Percentiles rank a stretch among this genome's conserved stretches.
Conservation (phyloP, 2,113 vertebrate genomes). For the Sylvilagus bachmani region DNA sequence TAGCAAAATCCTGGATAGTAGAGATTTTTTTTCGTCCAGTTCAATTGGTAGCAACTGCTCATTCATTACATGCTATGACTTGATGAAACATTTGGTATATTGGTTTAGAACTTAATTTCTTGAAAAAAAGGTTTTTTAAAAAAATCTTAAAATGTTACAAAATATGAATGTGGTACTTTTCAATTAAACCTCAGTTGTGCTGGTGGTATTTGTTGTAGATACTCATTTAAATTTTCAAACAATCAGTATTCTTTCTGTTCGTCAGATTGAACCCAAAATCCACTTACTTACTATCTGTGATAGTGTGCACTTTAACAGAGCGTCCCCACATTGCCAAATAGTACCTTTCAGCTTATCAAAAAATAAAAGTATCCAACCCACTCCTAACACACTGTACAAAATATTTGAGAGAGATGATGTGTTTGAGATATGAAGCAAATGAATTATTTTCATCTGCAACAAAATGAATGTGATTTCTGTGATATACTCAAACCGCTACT, state of each 20-base stretch:
- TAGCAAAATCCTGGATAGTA: background rate
- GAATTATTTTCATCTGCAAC: constrained; percentile 19
- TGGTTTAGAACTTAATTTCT: background rate
- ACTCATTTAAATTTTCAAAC: background rate
- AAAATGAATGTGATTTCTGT: constrained; percentile 47
- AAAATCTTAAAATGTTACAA: background rate
- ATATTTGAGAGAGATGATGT: background rate
- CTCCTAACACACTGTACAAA: background rate
- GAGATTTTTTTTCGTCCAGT: background rate
- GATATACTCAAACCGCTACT: background rate
- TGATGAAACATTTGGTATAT: background rate
- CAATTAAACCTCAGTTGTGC: background rate
- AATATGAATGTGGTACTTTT: background rate
- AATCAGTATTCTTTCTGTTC: constrained; percentile 5
- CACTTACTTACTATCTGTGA: background rate
- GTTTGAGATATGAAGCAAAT: constrained; percentile 38
- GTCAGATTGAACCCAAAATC: background rate
- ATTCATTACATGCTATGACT: background rate
- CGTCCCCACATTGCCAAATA: background rate
- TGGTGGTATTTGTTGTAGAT: background rate
- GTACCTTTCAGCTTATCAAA: background rate
- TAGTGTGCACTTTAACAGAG: background rate
- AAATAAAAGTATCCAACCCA: constrained; percentile 10
- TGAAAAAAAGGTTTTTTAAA: constrained; percentile 23
- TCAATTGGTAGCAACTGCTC: background rate